Evolutionary conservation across 2,113 vertebrate species (phyloP).

Genomic region (Myodes glareolus): DNA sequence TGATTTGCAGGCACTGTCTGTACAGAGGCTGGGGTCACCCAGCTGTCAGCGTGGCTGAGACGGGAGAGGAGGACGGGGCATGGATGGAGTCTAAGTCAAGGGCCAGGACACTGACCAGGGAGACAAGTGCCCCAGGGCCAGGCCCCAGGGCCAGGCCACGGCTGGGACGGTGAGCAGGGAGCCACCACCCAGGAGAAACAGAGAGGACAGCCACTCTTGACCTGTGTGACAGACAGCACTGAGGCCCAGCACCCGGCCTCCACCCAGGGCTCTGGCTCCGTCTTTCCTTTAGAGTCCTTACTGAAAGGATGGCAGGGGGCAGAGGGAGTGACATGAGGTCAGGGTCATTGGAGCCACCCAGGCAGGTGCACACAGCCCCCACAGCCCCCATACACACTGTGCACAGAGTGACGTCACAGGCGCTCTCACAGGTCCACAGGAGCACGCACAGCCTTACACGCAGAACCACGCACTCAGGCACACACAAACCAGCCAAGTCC

Average conservation of each 20-base stretch:
- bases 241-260: neutral
- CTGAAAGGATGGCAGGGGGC: neutral
- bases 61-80: rapidly evolving
- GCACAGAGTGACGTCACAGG: neutral
- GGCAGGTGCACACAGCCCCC: rapidly evolving
- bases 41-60: neutral
- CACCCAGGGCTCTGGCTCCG: neutral
- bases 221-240: neutral
- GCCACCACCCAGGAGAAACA: neutral
- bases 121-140: neutral
- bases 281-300: too few species aligned
- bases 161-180: neutral
- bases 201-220: neutral
- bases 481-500: neutral
- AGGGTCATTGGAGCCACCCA: neutral
- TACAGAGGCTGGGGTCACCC: slow-evolving; percentile 67
- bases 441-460: neutral
- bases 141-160: neutral
- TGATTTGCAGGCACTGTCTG: slow-evolving; percentile 76
- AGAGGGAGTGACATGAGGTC: neutral
- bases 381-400: too few species aligned
- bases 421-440: neutral
- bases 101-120: neutral
- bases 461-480: neutral
- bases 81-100: neutral